These are phyloP conservation scores for Eupithecia centaureata DNA, from an alignment of 2,888 invertebrate genomes.

Conservation along the genomic window DNA sequence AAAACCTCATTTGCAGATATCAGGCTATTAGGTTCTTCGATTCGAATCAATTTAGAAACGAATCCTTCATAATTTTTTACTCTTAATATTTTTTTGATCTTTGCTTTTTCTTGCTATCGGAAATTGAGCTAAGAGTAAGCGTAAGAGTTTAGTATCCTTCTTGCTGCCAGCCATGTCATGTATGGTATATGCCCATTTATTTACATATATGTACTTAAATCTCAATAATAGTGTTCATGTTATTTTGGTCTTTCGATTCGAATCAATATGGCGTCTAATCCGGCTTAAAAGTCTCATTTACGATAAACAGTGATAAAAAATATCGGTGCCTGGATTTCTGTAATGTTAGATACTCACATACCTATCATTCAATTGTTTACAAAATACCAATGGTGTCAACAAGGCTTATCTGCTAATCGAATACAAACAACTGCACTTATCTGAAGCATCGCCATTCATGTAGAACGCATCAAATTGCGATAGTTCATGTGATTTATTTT, in stretches of 20 bases:
- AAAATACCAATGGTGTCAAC: background rate
- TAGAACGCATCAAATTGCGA: slow-evolving; percentile 2
- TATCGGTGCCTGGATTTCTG: background rate
- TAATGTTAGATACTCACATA: background rate
- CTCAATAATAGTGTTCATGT: background rate
- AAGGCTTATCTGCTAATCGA: background rate
- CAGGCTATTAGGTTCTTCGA: background rate
- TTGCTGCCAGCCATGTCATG: too few species aligned
- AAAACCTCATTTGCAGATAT: background rate
- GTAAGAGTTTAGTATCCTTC: too few species aligned
- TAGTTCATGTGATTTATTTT: slow-evolving; percentile 8
- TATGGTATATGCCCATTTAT: too few species aligned
- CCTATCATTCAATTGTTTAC: slow-evolving; percentile 2
- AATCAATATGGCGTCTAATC: background rate
- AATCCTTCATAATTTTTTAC: background rate
- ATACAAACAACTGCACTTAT: slow-evolving; percentile 9
- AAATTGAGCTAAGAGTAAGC: too few species aligned
- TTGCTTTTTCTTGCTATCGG: too few species aligned
- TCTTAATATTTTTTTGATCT: too few species aligned
- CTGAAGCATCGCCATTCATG: background rate
- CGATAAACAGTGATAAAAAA: background rate
- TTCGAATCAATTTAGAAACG: background rate
- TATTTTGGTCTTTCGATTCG: background rate
- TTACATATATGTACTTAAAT: too few species aligned
- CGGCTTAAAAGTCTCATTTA: background rate